These are phyloP conservation scores for Eriosoma lanigerum DNA, from an alignment of 1,140 invertebrate genomes.

Conservation along the genomic window DNA sequence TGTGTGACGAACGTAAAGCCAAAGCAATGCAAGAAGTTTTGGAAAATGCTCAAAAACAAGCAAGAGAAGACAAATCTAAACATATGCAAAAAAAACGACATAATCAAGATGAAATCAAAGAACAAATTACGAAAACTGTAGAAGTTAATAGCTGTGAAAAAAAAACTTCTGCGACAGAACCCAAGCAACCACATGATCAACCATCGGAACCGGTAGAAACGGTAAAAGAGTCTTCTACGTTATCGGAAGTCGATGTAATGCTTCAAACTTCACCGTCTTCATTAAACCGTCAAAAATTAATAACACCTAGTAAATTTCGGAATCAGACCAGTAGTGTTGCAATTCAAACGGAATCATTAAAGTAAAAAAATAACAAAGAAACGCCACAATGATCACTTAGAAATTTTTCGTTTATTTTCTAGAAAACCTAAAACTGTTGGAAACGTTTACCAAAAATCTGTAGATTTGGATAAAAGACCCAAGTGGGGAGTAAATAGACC, in stretches of 20 bases:
- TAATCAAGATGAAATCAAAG: background rate
- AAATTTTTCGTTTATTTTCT: background rate
- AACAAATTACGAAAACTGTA: background rate
- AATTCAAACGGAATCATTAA: constrained; percentile 27
- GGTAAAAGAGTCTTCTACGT: constrained; percentile 6
- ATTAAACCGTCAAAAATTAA: constrained; percentile 13
- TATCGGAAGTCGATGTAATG: constrained; percentile 15
- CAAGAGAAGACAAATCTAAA: constrained; percentile 61
- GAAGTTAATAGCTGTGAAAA: background rate
- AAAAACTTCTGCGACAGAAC: background rate
- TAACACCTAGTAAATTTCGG: constrained; percentile 43
- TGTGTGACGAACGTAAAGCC: constrained; percentile 65
- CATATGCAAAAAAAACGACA: constrained; percentile 53
- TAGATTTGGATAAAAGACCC: constrained; percentile 58
- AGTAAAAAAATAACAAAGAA: background rate
- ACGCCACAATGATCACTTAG: no score
- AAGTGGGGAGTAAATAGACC: constrained; percentile 71
- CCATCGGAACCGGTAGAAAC: background rate
- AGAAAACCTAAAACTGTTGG: constrained; percentile 3
- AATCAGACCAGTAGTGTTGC: constrained; percentile 26
- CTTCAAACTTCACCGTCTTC: constrained; percentile 26
- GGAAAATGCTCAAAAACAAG: constrained; percentile 65
- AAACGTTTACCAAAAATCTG: constrained; percentile 23
- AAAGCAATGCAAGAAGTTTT: constrained; percentile 65
- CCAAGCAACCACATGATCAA: background rate